A percentile compares a stretch with the other conserved stretches of the same genome.
Evolutionary conservation across 2,888 invertebrate genomes (phyloP).

Genomic region (Apodemia duryi): DNA sequence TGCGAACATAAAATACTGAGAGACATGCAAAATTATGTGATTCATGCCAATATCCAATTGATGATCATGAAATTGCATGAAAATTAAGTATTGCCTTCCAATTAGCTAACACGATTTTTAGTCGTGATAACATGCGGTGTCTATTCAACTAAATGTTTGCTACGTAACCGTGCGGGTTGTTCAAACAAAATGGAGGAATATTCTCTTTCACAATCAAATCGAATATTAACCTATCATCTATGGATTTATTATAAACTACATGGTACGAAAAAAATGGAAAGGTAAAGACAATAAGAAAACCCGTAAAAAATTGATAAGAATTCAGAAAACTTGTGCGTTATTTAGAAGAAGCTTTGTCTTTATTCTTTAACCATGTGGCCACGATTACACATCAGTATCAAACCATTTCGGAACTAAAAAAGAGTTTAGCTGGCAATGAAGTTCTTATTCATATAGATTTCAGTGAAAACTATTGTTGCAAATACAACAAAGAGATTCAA

Average conservation of each 20-base stretch:
- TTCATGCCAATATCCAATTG: neutral
- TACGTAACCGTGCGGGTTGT: conserved; percentile 20
- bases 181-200: conserved; percentile 23
- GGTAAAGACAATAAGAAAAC: conserved; percentile 31
- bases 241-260: conserved; percentile 26
- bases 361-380: too few relatives aligned
- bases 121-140: neutral
- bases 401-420: too few relatives aligned
- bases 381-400: too few relatives aligned
- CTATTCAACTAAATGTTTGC: conserved; percentile 1
- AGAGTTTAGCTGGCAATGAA: too few relatives aligned
- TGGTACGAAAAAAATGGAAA: conserved; percentile 29
- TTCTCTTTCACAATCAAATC: conserved; percentile 27
- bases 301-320: neutral
- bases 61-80: neutral
- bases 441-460: too few relatives aligned
- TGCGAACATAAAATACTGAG: neutral
- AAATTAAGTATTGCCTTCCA: neutral
- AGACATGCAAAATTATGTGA: conserved; percentile 4
- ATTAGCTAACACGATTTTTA: neutral
- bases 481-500: too few relatives aligned
- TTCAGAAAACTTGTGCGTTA: too few relatives aligned
- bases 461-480: too few relatives aligned
- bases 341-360: too few relatives aligned
- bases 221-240: conserved; percentile 25